Evolutionary conservation across 1,140 invertebrate species (phyloP).

Genomic region (Panagrolaimus sp.): DNA sequence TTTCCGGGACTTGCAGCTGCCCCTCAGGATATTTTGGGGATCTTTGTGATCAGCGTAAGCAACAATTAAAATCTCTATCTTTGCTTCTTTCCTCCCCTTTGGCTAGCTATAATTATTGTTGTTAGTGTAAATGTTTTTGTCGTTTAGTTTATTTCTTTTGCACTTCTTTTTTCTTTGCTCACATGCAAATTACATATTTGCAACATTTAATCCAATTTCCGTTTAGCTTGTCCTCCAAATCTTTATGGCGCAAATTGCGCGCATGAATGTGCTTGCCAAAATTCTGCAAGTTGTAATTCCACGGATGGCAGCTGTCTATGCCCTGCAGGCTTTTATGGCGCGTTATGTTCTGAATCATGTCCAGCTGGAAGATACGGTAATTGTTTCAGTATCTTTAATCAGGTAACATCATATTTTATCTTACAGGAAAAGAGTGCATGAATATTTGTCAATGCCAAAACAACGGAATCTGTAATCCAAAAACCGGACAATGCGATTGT

Average conservation of each 20-base stretch:
- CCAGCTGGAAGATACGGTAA: conserved; percentile 3
- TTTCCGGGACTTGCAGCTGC: conserved; percentile 54
- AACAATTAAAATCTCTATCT: background rate
- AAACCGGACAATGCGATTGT: conserved; percentile 80
- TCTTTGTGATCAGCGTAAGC: conserved; percentile 49
- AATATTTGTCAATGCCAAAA: conserved; percentile 54
- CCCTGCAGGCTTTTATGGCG: conserved; percentile 62
- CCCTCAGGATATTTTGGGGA: conserved; percentile 45
- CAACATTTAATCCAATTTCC: too few relatives aligned
- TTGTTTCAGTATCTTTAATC: too few relatives aligned
- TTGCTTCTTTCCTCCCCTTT: conserved; percentile 42
- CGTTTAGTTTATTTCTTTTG: conserved; percentile 21
- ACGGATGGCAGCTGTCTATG: conserved; percentile 63
- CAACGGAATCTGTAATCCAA: conserved; percentile 71
- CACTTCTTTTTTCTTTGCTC: background rate
- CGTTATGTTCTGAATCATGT: conserved; percentile 60
- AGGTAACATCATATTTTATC: too few relatives aligned
- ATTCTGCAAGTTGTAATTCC: conserved; percentile 62
- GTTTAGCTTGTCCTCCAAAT: conserved; percentile 61
- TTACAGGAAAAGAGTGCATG: conserved; percentile 59
- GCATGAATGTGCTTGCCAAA: conserved; percentile 61
- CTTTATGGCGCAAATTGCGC: conserved; percentile 62
- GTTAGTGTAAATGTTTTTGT: background rate
- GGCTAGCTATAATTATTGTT: background rate
- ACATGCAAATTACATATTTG: too few relatives aligned